Evolutionary conservation across 2,797 vertebrate species (phyloP).

Genomic region (Ceryle rudis): DNA sequence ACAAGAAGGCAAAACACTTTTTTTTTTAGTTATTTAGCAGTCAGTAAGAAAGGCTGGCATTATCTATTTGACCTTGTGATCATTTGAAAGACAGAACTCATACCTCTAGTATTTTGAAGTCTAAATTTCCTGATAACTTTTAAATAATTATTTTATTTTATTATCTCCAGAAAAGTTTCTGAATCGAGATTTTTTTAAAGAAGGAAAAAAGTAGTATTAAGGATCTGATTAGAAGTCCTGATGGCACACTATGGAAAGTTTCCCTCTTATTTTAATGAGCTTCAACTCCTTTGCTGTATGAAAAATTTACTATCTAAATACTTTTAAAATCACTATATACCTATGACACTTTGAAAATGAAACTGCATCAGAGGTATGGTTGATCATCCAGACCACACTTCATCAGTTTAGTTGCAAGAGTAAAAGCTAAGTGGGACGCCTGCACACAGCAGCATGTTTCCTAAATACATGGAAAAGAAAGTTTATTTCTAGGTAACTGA

Average conservation of each 20-base stretch:
- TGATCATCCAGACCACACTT: too few species aligned
- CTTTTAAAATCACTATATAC: background rate
- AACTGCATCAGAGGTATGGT: background rate
- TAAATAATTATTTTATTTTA: background rate
- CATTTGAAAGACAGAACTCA: background rate
- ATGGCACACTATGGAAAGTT: background rate
- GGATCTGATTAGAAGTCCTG: background rate
- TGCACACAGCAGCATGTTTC: background rate
- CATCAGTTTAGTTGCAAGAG: background rate
- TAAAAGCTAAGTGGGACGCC: background rate
- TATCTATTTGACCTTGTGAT: background rate
- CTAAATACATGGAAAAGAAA: background rate
- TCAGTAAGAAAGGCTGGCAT: background rate
- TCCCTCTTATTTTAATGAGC: background rate
- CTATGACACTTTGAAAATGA: background rate
- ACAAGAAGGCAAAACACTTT: background rate
- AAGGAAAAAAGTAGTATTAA: background rate
- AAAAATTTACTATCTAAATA: background rate
- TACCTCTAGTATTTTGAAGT: background rate
- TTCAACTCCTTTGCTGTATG: background rate
- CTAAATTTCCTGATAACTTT: background rate
- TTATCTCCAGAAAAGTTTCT: background rate
- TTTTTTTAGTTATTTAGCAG: background rate
- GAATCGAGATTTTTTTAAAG: background rate
- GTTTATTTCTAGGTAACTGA: background rate